Base-by-base conservation (phyloP, 1,140 invertebrate species). In the Plectus sambesii region DNA sequence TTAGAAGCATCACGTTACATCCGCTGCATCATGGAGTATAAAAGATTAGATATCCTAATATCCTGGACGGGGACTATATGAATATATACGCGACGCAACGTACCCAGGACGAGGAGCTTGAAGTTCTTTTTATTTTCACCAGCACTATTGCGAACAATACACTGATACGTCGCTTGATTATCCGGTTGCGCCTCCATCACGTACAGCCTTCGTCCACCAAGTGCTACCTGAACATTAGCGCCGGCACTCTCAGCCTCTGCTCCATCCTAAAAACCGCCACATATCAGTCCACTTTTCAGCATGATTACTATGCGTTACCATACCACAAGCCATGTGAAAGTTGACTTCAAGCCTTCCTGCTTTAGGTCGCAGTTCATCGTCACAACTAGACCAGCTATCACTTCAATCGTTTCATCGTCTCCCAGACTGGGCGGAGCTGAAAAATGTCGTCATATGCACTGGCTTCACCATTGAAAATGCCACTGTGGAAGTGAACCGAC, bases 271-370 rank as follows among this genome's bases (percentile, higher is more conserved):
- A 33, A n/a, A n/a, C n/a, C n/a, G n/a, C n/a, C n/a, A n/a, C n/a
- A n/a, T n/a, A n/a, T n/a, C n/a, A n/a, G n/a, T n/a, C n/a, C n/a
- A n/a, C n/a, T n/a, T n/a, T n/a, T n/a, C n/a, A n/a, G n/a, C n/a
- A n/a, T n/a, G n/a, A n/a, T n/a, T n/a, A n/a, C n/a, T n/a, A n/a
- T n/a, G n/a, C n/a, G n/a, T n/a, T n/a, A 3, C 55, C 62, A 42
- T 37, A 65, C 62, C 43, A 60, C 58, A 19, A 61, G 52, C 62
- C 62, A 65, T 5, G 42, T 53, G 35, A 65, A 49, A 5, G 49
- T 43, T 17, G 61, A 58, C 8, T 50, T 57, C 3, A 42, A 51
- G 20, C 59, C 63, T 22, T 49, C 50, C 8, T 62, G 58, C 27
- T 54, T 23, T 5, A 62, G 29, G 26, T 67, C 59, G 42, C 62